Conservation (phyloP, 2,113 vertebrate species). For the Bos taurus region DNA sequence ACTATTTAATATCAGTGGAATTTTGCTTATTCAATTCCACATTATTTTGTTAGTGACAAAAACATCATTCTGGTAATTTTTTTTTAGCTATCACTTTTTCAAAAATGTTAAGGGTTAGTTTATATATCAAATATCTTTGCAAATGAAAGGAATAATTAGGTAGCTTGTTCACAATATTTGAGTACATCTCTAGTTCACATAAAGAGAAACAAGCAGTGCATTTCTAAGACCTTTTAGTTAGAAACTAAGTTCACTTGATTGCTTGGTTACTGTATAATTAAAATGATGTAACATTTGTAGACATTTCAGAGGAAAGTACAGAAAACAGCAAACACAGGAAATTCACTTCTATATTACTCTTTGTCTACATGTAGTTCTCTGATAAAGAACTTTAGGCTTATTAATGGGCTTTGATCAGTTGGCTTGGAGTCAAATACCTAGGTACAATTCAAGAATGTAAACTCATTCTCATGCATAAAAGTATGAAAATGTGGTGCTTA, state of each 20-base stretch:
- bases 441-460: background rate
- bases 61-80: background rate
- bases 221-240: background rate
- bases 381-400: background rate
- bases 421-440: background rate
- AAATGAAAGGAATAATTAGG: background rate
- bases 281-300: background rate
- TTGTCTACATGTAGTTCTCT: background rate
- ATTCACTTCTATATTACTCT: background rate
- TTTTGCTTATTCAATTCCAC: background rate
- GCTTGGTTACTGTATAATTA: constrained; percentile 37
- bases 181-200: constrained; percentile 23
- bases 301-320: constrained; percentile 51
- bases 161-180: constrained; percentile 54
- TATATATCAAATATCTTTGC: background rate
- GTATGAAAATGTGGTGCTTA: background rate
- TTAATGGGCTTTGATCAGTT: background rate
- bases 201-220: background rate
- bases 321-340: constrained; percentile 1
- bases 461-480: background rate
- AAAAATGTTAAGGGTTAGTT: background rate
- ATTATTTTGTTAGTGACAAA: constrained; percentile 6
- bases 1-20: background rate
- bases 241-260: constrained; percentile 51
- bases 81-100: background rate